Base-by-base conservation (phyloP, 2,797 vertebrate genomes). In the Microchirus variegatus region DNA sequence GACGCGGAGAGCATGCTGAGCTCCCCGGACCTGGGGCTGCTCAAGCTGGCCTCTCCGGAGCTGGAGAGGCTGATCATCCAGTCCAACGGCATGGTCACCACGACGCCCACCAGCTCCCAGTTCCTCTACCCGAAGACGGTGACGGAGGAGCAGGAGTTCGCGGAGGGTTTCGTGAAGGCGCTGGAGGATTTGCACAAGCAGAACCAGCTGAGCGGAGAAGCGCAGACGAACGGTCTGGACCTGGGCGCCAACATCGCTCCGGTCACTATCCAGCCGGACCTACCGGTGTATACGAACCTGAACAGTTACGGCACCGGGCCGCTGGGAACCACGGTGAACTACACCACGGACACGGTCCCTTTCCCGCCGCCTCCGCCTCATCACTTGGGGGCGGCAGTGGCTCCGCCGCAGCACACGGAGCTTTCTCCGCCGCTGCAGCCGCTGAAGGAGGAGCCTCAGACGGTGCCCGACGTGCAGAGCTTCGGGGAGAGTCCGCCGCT, bases 141-240 rank as follows among this genome's bases (percentile, higher is more conserved):
- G 2, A 95, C 93, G 59, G 96, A 98, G 78, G 96, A 98, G 85
- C 96, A 98, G 89, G 96, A 97, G 89, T 98, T 98, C 88, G 96
- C 97, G 3, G 96, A 97, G 75, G 97, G 97, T 14, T 98, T 98
- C 87, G 96, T 98, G 0, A 97, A 98, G 81, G 96, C 97, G 31
- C 66, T 98, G 87, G 97, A 98, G 89, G 96, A 98, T 57, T 83
- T 98, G 1, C 97, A 98, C 91, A 96, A 98, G 85, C 96, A 97
- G 93, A 97, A 95, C 81, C 96, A 95, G 90, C 87, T 97, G 69
- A 92, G 77, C 82, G 92, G 89, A 12, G 74, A 61, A 45, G 70
- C n/a, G 2, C 82, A 73, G 65, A 16, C 71, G 3, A 63, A 11
- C 43, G 6, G 79, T 16, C 75, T 95, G 77, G 88, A 89, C 0